phyloP scores from a whole-genome alignment of 2,888 invertebrate species.

The Pseudococcus longispinus region DNA sequence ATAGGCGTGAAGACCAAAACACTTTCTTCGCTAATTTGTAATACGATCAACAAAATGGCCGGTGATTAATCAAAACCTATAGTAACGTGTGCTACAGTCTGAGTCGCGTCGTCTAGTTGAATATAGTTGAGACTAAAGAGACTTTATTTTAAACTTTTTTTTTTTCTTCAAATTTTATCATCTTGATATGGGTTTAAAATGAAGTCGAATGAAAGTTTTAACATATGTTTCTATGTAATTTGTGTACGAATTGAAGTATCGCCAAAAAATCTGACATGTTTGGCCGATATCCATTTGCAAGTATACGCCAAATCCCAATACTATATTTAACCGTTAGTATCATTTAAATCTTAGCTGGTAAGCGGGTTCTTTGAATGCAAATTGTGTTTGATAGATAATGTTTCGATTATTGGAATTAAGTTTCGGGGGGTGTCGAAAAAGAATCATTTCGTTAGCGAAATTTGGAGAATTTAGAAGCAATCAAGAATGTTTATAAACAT shows the following conservation, averaged over 20 bases:
- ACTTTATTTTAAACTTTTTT: not conserved
- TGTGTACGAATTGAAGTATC: conserved; percentile 32
- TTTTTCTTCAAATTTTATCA: conserved; percentile 32
- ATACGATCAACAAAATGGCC: not conserved
- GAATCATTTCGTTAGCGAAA: not conserved
- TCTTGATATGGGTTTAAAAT: conserved; percentile 33
- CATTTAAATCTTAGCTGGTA: not conserved
- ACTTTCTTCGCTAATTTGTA: not conserved
- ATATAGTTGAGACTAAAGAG: not conserved
- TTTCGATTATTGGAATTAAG: not conserved
- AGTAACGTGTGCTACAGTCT: conserved; percentile 46
- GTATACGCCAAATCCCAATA: conserved; percentile 42
- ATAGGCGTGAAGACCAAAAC: not conserved
- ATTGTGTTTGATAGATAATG: not conserved
- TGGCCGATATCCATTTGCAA: conserved; percentile 51
- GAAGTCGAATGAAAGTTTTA: conserved; percentile 38
- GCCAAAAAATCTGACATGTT: conserved; percentile 45
- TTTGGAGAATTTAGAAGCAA: not conserved
- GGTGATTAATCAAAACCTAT: conserved; percentile 17
- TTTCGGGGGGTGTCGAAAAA: not conserved
- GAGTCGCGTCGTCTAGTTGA: not conserved
- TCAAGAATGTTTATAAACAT: not conserved
- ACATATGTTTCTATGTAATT: conserved; percentile 50
- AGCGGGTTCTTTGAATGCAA: conserved; percentile 6
- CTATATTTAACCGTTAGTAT: conserved; percentile 47